Evolutionary conservation across 53 echinoderm and acorn worm species (phyloP).

Genomic region (Zoroaster sp.): DNA sequence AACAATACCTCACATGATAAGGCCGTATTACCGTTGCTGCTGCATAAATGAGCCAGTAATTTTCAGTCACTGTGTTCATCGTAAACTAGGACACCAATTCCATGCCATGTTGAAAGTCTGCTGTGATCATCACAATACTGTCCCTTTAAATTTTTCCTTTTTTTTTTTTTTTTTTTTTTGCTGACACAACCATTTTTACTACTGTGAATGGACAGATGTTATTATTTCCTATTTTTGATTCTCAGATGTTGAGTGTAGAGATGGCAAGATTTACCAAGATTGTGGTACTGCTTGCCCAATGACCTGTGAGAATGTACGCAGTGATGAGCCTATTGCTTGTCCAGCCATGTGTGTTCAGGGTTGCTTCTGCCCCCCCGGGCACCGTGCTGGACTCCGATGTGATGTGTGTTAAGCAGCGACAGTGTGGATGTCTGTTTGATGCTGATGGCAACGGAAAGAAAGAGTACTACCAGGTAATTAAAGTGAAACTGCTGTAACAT

Average conservation of each 20-base stretch:
- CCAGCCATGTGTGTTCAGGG: conserved; percentile 34
- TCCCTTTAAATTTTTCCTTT: too few species aligned
- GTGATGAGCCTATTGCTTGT: conserved; percentile 13
- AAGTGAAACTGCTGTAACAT: too few species aligned
- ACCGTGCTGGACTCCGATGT: conserved; percentile 30
- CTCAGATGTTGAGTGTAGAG: conserved; percentile 16
- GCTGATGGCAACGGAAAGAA: conserved; percentile 8
- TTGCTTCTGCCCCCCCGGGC: conserved; percentile 53
- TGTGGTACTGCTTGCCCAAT: conserved; percentile 39
- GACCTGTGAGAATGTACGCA: conserved; percentile 23
- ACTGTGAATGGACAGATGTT: too few species aligned
- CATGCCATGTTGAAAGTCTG: too few species aligned
- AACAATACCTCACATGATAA: too few species aligned
- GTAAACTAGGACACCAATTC: too few species aligned
- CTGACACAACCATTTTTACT: too few species aligned
- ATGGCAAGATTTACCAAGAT: conserved; percentile 20
- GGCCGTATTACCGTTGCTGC: too few species aligned
- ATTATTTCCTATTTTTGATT: neutral
- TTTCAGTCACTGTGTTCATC: too few species aligned
- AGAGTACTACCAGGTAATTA: conserved; percentile 29
- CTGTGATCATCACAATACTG: too few species aligned
- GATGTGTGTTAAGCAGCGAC: conserved; percentile 18
- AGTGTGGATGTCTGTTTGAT: conserved; percentile 37
- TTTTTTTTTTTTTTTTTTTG: too few species aligned
- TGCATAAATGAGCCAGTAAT: too few species aligned